Evolutionary conservation across 2,797 vertebrate genomes (phyloP).

Genomic region (Arnoldichthys spilopterus): DNA sequence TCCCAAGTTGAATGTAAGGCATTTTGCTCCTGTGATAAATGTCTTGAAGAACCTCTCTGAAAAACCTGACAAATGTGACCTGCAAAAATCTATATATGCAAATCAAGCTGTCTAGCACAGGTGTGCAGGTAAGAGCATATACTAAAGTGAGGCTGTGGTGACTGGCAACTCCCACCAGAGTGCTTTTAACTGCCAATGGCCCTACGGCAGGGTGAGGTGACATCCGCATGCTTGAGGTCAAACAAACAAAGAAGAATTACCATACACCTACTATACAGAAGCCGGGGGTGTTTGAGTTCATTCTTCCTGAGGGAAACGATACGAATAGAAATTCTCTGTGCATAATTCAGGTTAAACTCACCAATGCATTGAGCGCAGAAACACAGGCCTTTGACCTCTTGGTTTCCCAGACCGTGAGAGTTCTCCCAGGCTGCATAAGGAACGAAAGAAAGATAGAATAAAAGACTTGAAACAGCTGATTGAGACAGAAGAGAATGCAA

Average conservation of each 20-base stretch:
- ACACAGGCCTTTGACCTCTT: constrained; percentile 34
- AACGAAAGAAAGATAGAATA: constrained; percentile 7
- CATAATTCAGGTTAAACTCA: constrained; percentile 42
- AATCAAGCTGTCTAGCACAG: constrained; percentile 61
- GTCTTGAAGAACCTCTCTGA: constrained; percentile 53
- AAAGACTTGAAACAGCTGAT: neutral
- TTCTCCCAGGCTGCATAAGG: constrained; percentile 16
- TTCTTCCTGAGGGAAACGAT: constrained; percentile 1
- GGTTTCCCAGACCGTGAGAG: constrained; percentile 16
- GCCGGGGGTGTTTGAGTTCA: constrained; percentile 24
- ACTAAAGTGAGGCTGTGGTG: constrained; percentile 18
- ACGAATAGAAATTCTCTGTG: neutral
- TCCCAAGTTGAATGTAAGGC: constrained; percentile 59
- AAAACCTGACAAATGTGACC: constrained; percentile 73
- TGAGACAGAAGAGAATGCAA: constrained; percentile 4
- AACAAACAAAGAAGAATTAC: constrained; percentile 17
- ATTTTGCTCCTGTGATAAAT: constrained; percentile 48
- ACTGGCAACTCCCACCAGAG: constrained; percentile 50
- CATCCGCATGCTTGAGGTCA: neutral
- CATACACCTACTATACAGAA: constrained; percentile 50
- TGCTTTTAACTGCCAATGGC: constrained; percentile 21
- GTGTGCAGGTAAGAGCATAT: constrained; percentile 14
- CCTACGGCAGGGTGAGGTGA: constrained; percentile 16
- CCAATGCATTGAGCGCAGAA: constrained; percentile 13
- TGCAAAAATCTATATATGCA: constrained; percentile 81